Evolutionary conservation across 2,113 vertebrate species (phyloP).

Genomic region (Seriola rivoliana): DNA sequence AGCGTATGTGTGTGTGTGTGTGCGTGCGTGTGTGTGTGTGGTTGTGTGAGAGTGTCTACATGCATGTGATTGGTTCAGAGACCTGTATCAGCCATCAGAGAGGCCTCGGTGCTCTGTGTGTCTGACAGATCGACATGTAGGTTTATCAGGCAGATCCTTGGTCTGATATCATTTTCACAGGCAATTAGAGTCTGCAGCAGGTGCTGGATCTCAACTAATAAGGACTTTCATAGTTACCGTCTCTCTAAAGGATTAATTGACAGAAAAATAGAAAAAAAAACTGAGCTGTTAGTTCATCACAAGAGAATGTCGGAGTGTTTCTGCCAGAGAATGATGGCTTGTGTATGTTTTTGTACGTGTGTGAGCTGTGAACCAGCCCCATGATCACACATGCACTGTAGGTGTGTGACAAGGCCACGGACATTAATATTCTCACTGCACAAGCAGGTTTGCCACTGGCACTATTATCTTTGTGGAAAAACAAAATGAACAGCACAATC

Average conservation of each 20-base stretch:
- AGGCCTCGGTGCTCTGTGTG: slow-evolving; percentile 45
- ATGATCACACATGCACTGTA: slow-evolving; percentile 21
- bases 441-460: slow-evolving; percentile 74
- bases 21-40: not conserved
- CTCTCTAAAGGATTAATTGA: slow-evolving; percentile 71
- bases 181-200: slow-evolving; percentile 77
- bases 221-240: slow-evolving; percentile 65
- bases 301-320: slow-evolving; percentile 30
- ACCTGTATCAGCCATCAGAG: slow-evolving; percentile 45
- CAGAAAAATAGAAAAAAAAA: slow-evolving; percentile 49
- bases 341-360: slow-evolving; percentile 15
- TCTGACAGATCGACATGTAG: slow-evolving; percentile 73
- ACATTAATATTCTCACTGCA: slow-evolving; percentile 80
- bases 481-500: slow-evolving; percentile 76
- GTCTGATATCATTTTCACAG: slow-evolving; percentile 78
- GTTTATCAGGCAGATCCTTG: slow-evolving; percentile 78
- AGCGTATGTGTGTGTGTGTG: slow-evolving; percentile 5
- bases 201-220: slow-evolving; percentile 71
- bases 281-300: slow-evolving; percentile 33
- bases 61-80: slow-evolving; percentile 58
- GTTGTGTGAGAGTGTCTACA: slow-evolving; percentile 12
- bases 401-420: slow-evolving; percentile 51
- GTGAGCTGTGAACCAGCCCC: slow-evolving; percentile 5
- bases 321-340: slow-evolving; percentile 16
- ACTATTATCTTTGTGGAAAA: slow-evolving; percentile 80